Evolutionary conservation across 2,888 invertebrate genomes (phyloP).

Genomic region (Athrips mouffetella): DNA sequence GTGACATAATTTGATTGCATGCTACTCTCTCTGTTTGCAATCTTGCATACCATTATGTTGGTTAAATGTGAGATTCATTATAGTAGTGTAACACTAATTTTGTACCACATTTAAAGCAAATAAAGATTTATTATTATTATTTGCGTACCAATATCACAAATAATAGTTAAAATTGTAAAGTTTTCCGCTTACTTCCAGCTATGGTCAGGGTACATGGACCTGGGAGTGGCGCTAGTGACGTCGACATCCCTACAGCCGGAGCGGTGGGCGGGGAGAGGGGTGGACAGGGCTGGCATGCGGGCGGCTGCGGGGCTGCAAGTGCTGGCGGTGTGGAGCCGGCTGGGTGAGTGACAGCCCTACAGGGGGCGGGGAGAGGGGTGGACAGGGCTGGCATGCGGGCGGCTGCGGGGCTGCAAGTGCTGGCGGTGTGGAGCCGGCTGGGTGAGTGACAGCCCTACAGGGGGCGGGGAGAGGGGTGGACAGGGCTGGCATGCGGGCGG

Average conservation of each 20-base stretch:
- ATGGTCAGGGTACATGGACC: conserved; percentile 75
- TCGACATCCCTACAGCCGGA: conserved; percentile 60
- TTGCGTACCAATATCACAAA: too few species aligned
- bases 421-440: conserved; percentile 94
- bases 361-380: conserved; percentile 66
- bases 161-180: too few species aligned
- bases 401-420: conserved; percentile 93
- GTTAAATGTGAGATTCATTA: too few species aligned
- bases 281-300: conserved; percentile 85
- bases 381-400: conserved; percentile 88
- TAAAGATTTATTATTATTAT: too few species aligned
- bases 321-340: conserved; percentile 92
- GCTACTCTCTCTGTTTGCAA: too few species aligned
- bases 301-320: conserved; percentile 95
- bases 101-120: too few species aligned
- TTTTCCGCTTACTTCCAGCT: conserved; percentile 51
- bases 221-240: conserved; percentile 68
- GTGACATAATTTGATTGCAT: too few species aligned
- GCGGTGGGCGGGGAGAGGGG: conserved; percentile 66
- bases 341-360: conserved; percentile 76
- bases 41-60: too few species aligned
- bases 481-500: conserved; percentile 88
- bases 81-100: too few species aligned
- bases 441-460: conserved; percentile 68
- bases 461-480: conserved; percentile 68